phyloP scores from a whole-genome alignment of 2,888 invertebrate genomes.

The Tenthredo mesomela region DNA sequence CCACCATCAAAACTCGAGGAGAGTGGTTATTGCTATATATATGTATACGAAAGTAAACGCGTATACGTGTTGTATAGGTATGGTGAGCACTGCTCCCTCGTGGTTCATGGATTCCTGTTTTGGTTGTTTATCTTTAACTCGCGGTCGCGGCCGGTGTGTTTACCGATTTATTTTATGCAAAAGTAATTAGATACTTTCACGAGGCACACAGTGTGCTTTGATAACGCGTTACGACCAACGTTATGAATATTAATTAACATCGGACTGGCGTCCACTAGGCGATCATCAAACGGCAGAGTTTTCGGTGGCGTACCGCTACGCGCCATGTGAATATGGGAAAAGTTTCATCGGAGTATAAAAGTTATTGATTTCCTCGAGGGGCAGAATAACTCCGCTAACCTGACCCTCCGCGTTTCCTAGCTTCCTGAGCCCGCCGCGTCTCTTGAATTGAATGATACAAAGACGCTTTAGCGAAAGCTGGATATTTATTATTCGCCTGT shows the following conservation, averaged over 20 bases:
- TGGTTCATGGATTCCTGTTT: constrained; percentile 72
- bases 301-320: background rate
- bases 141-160: constrained; percentile 41
- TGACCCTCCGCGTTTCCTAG: constrained; percentile 26
- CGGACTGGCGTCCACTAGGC: constrained; percentile 71
- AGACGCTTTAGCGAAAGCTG: constrained; percentile 2
- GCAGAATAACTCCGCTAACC: background rate
- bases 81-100: constrained; percentile 54
- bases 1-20: constrained; percentile 31
- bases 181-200: constrained; percentile 49
- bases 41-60: background rate
- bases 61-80: background rate
- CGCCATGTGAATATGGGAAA: background rate
- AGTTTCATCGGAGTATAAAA: constrained; percentile 31
- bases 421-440: constrained; percentile 41
- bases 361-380: constrained; percentile 36
- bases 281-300: constrained; percentile 67
- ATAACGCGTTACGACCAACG: constrained; percentile 39
- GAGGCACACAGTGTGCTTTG: constrained; percentile 21
- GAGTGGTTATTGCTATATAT: background rate
- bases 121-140: constrained; percentile 69
- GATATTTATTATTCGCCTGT: constrained; percentile 13
- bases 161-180: constrained; percentile 52
- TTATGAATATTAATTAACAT: constrained; percentile 71
- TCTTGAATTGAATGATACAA: constrained; percentile 49